Evolutionary conservation across 2,888 invertebrate species (phyloP), one percentile per base, ranked within the genome.

Genomic region (Agonopterix arenella): DNA sequence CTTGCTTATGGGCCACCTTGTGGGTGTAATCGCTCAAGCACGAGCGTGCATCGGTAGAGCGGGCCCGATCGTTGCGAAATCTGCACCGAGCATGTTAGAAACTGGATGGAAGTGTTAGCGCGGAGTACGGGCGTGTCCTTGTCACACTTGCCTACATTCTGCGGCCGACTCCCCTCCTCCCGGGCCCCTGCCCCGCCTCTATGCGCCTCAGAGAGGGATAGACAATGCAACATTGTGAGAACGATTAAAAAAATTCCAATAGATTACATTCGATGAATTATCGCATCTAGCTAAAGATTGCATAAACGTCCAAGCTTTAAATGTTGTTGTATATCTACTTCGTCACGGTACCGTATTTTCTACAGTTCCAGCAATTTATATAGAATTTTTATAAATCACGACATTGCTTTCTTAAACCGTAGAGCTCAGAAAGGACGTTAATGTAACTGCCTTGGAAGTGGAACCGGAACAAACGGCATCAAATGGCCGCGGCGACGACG

Each of bases 101-200:
- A 88, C 88, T 89, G 83, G 86, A 85, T 89, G 86, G 88, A 84
- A 86, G 84, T 85, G 82, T 80, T 85, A 79, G 81, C 79, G 76
- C 80, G 76, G 76, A 79, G 86, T 86, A 84, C 88, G 84, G 84
- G 88, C 83, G 84, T 86, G 88, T 86, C 88, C 88, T 89, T 89
- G 88, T 88, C 88, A 88, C 86, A 86, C 78, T 89, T 89, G 88
- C 88, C 88, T 86, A 88, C 88, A 89, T 89, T 88, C 84, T 81
- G 77, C 72, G 76, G 76, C 80, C 72, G 70, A 72, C 77, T 73
- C 70, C 80, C 74, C 79, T 58, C 76, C 68, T 62, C 68, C 55
- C 58, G 52, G 70, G 62, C 72, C 69, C 69, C 63, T 65, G 59
- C 68, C 70, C 62, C 67, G 60, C 72, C 76, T 67, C 70, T 66